phyloP scores from a whole-genome alignment of 1,140 invertebrate genomes.

The Saccostrea cuccullata region DNA sequence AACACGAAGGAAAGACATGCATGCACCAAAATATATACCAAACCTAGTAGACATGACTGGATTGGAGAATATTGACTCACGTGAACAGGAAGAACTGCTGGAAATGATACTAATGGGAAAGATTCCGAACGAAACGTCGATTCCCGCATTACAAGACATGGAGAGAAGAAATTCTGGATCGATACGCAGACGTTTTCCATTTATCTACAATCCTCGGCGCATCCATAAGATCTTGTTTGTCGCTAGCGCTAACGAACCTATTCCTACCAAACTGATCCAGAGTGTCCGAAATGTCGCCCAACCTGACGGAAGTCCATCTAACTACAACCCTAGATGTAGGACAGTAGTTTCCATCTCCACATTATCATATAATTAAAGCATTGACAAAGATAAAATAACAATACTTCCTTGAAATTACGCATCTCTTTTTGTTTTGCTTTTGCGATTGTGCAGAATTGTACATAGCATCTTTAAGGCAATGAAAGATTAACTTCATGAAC shows the following conservation, averaged over 20 bases:
- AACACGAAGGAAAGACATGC: conserved; percentile 35
- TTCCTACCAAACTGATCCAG: conserved; percentile 46
- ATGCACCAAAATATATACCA: conserved; percentile 48
- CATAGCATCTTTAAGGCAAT: too few species aligned
- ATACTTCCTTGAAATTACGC: too few species aligned
- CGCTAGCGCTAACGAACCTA: conserved; percentile 47
- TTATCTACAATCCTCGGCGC: conserved; percentile 36
- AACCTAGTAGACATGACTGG: conserved; percentile 56
- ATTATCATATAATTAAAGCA: too few species aligned
- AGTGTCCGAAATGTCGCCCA: conserved; percentile 53
- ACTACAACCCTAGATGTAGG: conserved; percentile 54
- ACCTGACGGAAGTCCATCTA: conserved; percentile 44
- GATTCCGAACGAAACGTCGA: conserved; percentile 52
- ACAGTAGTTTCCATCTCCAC: too few species aligned
- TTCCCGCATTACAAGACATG: conserved; percentile 50
- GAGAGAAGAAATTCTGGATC: conserved; percentile 29
- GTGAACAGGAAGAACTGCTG: conserved; percentile 39
- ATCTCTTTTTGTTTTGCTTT: too few species aligned
- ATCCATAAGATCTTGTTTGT: conserved; percentile 56
- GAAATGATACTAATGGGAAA: conserved; percentile 53
- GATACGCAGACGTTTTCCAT: conserved; percentile 44
- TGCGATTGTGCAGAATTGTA: too few species aligned
- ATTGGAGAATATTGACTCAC: conserved; percentile 33
- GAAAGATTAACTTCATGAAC: too few species aligned
- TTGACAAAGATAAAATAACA: too few species aligned